Evolutionary conservation across 2,113 vertebrate genomes (phyloP), one percentile per base, ranked within the genome.

Genomic region (Poecilia latipinna): DNA sequence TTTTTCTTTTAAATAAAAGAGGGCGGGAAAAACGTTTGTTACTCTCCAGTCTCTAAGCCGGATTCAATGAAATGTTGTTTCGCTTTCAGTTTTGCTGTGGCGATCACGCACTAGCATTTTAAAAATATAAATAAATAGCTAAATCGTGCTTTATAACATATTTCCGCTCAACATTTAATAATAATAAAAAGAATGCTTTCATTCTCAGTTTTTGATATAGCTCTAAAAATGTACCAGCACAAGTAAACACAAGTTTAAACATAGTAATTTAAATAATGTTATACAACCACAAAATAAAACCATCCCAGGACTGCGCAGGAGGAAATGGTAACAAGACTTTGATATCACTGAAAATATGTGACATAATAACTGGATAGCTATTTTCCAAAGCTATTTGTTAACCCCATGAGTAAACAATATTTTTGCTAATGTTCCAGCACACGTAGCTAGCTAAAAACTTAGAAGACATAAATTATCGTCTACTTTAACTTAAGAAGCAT

Each of bases 341-440:
- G 22, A 48, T 51, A 8, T 57, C 51, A 57, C 51, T 57, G 51
- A 57, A n/a, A 57, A 57, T 57, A 57, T 2, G 8, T 24, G 51
- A n/a, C 3, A 57, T 57, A 57, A 57, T 57, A 57, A 57, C 22
- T n/a, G 24, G 51, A n/a, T 57, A 57, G n/a, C 24, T 57, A 57
- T 8, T 57, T n/a, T 8, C 24, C 51, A n/a, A 19, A 48, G 7
- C 3, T 24, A 54, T 54, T 8, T 24, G 22, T 22, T 54, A 24
- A 24, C 22, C 22, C 24, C 19, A 24, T 1, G 1, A 6, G 0
- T 19, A 19, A 17, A 48, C 44, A 17, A 57, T 22, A n/a, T 57
- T n/a, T 33, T 2, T 60, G 67, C 62, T 73, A 73, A 0, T 3
- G 0, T 61, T 62, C 63, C 83, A 85, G 35, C 54, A 32, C n/a